Evolutionary conservation across 1,140 invertebrate species (phyloP), one percentile per base, ranked within the genome.

Genomic region (Drosophila kanapiae): DNA sequence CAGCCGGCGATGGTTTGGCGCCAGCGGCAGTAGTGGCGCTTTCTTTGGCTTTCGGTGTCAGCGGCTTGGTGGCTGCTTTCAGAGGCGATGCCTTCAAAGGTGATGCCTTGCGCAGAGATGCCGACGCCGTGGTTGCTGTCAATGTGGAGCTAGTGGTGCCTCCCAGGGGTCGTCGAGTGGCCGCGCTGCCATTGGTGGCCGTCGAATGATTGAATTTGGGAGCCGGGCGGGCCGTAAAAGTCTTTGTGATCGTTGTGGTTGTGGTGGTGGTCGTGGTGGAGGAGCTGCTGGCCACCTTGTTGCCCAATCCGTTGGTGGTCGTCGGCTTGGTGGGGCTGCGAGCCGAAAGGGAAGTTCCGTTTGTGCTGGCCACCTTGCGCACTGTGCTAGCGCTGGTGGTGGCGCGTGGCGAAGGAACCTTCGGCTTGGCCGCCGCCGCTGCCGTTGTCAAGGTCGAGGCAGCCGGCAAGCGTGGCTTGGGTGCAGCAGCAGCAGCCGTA

Each of bases 191-290:
- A 59, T 62, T 37, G 65, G 42, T 65, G 33, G 11, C 47, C 11
- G 62, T 23, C n/a, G 42, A 70, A 31, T 90, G 84, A 31, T 60
- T 92, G 37, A 79, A 84, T 49, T 92, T 92, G 31, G 91, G 91
- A 27, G 91, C 91, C 37, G 91, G 91, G 45, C 91, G 91, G 16
- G 91, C 91, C 18, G 83, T 92, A 27, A 92, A 92, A 79, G 86
- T 88, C 74, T 92, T 92, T 51, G 85, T 82, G 13, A 57, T 90
- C 54, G 83, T 82, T 51, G 91, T 85, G 11, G 82, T 90, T 37
- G 75, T 70, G 14, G 48, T 71, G 16, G 68, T 79, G 51, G 75
- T 80, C 45, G 59, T 51, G n/a, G 65, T 71, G 6, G 69, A 57
- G 16, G 69, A 43, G 47, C 43, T 57, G 43, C 48, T 54, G 49